A percentile compares a stretch with the other conserved stretches of the same genome.
These are phyloP conservation scores for Carpatolechia fugitivella DNA, from an alignment of 2,888 invertebrate genomes.

Conservation along the genomic window DNA sequence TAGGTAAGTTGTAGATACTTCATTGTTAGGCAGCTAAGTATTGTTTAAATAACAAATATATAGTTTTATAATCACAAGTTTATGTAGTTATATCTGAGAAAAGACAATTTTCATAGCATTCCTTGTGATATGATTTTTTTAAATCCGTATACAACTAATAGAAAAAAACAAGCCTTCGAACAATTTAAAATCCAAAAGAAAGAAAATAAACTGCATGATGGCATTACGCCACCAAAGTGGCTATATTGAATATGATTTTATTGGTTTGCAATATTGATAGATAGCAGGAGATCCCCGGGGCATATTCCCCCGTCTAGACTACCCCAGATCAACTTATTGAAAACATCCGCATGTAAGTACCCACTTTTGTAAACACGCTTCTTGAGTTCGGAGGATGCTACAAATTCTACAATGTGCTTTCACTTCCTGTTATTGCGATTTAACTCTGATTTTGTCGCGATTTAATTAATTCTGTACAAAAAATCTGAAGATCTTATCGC, in stretches of 20 bases:
- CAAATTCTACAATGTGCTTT: slow-evolving; percentile 35
- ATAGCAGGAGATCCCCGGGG: slow-evolving; percentile 53
- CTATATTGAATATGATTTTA: slow-evolving; percentile 55
- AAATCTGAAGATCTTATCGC: neutral
- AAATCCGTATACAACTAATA: too few relatives aligned
- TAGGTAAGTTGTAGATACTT: neutral
- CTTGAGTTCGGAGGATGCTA: slow-evolving; percentile 29
- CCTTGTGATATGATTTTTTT: too few relatives aligned
- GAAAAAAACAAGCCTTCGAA: too few relatives aligned
- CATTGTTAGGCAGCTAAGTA: too few relatives aligned
- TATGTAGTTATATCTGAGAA: too few relatives aligned
- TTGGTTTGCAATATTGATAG: slow-evolving; percentile 60
- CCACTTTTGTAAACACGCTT: slow-evolving; percentile 44
- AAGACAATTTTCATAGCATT: too few relatives aligned
- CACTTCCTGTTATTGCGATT: slow-evolving; percentile 28
- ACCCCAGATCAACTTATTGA: slow-evolving; percentile 52
- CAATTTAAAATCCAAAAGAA: neutral
- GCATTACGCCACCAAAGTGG: slow-evolving; percentile 19
- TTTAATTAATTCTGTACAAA: slow-evolving; percentile 14
- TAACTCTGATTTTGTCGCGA: slow-evolving; percentile 20
- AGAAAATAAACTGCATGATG: slow-evolving; percentile 6
- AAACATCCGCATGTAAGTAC: slow-evolving; percentile 46
- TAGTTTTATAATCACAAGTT: too few relatives aligned
- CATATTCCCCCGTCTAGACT: slow-evolving; percentile 69
- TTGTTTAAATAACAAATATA: too few relatives aligned